Evolutionary conservation across 2,113 vertebrate species (phyloP).

Genomic region (Stigmatopora argus): DNA sequence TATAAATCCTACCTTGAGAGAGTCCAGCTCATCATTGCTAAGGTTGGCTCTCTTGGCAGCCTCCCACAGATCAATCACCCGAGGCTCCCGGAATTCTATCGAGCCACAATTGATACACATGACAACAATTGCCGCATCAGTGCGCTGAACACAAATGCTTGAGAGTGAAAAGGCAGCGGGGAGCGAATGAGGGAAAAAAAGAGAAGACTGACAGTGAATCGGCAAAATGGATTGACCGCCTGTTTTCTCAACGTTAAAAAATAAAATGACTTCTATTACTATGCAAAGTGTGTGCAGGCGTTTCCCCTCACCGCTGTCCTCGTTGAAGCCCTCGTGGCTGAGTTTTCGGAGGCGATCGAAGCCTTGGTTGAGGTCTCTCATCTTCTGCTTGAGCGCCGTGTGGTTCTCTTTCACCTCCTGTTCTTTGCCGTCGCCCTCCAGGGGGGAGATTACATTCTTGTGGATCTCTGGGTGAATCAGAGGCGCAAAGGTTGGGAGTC

Average conservation of each 20-base stretch:
- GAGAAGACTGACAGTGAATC: constrained; percentile 6
- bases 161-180: neutral
- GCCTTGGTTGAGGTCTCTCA: constrained; percentile 83
- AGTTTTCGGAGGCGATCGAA: constrained; percentile 85
- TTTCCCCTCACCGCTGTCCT: constrained; percentile 73
- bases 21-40: constrained; percentile 82
- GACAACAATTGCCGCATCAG: constrained; percentile 3
- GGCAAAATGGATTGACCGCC: constrained; percentile 7
- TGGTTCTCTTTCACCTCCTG: constrained; percentile 78
- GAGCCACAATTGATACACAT: neutral
- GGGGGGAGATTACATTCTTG: constrained; percentile 79
- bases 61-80: constrained; percentile 94
- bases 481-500: neutral
- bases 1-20: constrained; percentile 78
- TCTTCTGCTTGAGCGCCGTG: constrained; percentile 81
- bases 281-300: constrained; percentile 4
- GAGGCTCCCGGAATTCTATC: constrained; percentile 88
- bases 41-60: constrained; percentile 86
- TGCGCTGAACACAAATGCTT: neutral
- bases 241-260: constrained; percentile 1
- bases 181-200: neutral
- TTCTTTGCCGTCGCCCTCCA: constrained; percentile 73
- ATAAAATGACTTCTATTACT: neutral
- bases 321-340: constrained; percentile 84
- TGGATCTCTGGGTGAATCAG: constrained; percentile 72